Conservation (phyloP, 1,140 invertebrate species). For the Meteorus sp. region DNA sequence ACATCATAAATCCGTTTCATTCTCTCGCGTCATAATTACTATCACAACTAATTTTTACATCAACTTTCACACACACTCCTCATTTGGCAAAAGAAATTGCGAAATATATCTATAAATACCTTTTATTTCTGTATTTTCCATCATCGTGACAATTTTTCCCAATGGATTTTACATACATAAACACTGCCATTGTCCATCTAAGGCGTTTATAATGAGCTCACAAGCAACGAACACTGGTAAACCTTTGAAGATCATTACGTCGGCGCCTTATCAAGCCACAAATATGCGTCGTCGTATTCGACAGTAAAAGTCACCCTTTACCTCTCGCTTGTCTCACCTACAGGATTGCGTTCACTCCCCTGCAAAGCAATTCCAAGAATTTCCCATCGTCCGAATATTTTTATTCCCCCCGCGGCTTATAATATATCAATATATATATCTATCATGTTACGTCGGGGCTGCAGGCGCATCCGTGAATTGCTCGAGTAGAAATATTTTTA, state of each 20-base stretch:
- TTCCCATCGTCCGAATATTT: slow-evolving; percentile 26
- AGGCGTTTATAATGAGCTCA: slow-evolving; percentile 13
- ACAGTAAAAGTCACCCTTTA: no score
- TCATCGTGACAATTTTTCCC: no score
- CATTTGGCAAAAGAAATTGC: no score
- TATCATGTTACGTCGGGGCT: slow-evolving; percentile 3
- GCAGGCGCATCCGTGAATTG: slow-evolving; percentile 20
- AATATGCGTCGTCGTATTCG: slow-evolving; percentile 20
- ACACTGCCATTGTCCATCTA: slow-evolving; percentile 11
- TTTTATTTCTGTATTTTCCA: no score
- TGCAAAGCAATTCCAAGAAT: slow-evolving; percentile 21
- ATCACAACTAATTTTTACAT: no score
- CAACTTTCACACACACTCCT: no score
- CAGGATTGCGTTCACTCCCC: background rate
- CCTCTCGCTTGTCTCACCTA: no score
- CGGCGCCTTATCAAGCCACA: slow-evolving; percentile 24
- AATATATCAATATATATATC: background rate
- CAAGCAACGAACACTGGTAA: background rate
- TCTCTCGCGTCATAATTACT: no score
- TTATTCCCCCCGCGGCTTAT: background rate
- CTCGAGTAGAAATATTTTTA: slow-evolving; percentile 25
- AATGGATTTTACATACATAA: no score
- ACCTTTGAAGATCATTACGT: slow-evolving; percentile 17
- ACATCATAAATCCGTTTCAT: no score
- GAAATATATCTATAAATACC: no score